Conservation (phyloP, 2,888 invertebrate species). For the Hypomecis punctinalis region DNA sequence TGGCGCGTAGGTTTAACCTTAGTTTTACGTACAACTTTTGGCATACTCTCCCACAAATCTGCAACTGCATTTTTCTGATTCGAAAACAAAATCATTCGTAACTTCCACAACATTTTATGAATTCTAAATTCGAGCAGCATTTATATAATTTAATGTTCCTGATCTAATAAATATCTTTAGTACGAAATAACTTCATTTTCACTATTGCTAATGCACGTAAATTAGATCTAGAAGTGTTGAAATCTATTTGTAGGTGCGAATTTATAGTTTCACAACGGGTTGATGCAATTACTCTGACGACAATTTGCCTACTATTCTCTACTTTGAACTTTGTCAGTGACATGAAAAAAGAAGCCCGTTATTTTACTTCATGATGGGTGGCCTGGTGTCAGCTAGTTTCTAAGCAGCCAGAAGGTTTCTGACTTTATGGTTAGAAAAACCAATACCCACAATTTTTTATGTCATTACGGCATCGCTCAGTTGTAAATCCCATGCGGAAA, state of each 20-base stretch:
- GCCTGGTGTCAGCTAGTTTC: no score
- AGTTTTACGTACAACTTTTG: no score
- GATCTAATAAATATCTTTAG: conserved; percentile 20
- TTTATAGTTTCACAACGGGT: conserved; percentile 16
- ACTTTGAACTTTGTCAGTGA: no score
- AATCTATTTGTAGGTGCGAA: conserved; percentile 27
- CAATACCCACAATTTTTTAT: no score
- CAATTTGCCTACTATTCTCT: neutral
- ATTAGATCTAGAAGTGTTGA: conserved; percentile 22
- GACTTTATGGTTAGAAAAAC: no score
- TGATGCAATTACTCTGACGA: conserved; percentile 13
- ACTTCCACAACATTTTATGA: conserved; percentile 22
- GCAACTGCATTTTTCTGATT: conserved; percentile 18
- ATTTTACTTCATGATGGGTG: no score
- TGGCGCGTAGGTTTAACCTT: neutral
- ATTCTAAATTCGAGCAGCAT: conserved; percentile 24
- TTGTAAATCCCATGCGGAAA: no score
- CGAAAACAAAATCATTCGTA: conserved; percentile 21
- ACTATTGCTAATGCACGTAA: conserved; percentile 20
- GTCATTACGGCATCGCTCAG: no score
- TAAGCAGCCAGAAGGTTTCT: no score
- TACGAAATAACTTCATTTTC: conserved; percentile 28
- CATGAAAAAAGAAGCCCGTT: no score
- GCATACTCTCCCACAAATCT: neutral
- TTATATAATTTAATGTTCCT: conserved; percentile 25